These are phyloP conservation scores for Pelosia muscerda DNA, from an alignment of 2,888 invertebrate species.

Conservation along the genomic window DNA sequence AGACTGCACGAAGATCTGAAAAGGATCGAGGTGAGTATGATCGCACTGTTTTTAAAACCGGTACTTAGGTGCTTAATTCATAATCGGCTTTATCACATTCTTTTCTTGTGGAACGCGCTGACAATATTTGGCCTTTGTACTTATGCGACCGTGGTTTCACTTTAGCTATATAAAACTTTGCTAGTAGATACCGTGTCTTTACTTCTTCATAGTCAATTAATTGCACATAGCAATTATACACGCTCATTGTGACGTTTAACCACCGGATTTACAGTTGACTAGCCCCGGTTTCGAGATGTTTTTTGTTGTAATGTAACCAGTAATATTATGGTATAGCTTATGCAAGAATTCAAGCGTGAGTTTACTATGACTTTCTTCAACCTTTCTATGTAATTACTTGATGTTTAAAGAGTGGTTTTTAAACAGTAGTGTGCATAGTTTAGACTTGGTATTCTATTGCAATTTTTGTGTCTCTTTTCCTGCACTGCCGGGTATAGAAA, in stretches of 20 bases:
- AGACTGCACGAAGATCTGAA: too few relatives aligned
- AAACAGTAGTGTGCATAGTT: too few relatives aligned
- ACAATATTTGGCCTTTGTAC: background rate
- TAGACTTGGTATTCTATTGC: too few relatives aligned
- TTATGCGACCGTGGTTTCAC: background rate
- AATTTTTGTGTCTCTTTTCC: too few relatives aligned
- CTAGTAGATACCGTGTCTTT: conserved; percentile 2
- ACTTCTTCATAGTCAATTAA: background rate
- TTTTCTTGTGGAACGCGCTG: background rate
- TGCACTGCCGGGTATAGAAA: too few relatives aligned
- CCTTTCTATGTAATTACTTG: too few relatives aligned
- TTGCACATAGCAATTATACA: conserved; percentile 11
- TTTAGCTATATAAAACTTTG: background rate
- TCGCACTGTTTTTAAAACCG: background rate
- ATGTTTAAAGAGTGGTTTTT: too few relatives aligned
- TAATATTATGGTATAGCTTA: background rate
- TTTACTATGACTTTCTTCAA: background rate
- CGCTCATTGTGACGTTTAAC: conserved; percentile 4
- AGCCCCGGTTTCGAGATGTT: conserved; percentile 7
- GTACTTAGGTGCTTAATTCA: background rate
- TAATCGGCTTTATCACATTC: background rate
- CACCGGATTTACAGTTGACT: conserved; percentile 10
- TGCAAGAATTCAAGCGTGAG: background rate
- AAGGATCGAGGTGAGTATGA: too few relatives aligned
- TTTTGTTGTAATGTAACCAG: conserved; percentile 13